A percentile compares a stretch with the other conserved stretches of the same genome.
Conservation (phyloP, 2,888 invertebrate genomes). For the Chloromyia formosa region DNA sequence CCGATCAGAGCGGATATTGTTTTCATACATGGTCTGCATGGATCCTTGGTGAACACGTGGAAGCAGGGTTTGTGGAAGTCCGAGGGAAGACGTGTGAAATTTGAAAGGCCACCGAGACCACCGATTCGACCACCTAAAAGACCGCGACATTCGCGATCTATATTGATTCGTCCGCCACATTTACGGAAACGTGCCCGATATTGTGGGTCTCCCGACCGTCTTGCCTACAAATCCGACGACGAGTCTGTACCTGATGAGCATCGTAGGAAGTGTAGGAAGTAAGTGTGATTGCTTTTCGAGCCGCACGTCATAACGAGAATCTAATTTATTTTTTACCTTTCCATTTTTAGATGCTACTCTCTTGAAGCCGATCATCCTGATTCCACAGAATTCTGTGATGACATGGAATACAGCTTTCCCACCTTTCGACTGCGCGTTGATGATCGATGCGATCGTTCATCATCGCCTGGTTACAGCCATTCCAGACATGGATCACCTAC, state of each 20-base stretch:
- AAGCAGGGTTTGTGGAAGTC: conserved; percentile 76
- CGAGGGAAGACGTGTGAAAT: conserved; percentile 60
- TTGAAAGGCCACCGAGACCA: conserved; percentile 61
- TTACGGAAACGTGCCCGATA: conserved; percentile 44
- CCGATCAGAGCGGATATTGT: conserved; percentile 73
- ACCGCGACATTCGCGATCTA: conserved; percentile 59
- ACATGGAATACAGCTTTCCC: conserved; percentile 61
- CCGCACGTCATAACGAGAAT: no score
- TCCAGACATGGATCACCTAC: not conserved
- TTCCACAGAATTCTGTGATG: conserved; percentile 58
- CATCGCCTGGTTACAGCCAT: not conserved
- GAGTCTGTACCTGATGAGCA: conserved; percentile 17
- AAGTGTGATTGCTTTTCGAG: not conserved
- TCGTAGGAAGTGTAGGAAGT: not conserved
- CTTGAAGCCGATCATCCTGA: conserved; percentile 58
- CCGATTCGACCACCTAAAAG: conserved; percentile 62
- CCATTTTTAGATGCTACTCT: conserved; percentile 52
- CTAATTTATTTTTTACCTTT: not conserved
- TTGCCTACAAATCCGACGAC: conserved; percentile 33
- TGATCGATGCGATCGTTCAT: conserved; percentile 53
- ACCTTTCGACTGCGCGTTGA: conserved; percentile 61
- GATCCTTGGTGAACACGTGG: conserved; percentile 84
- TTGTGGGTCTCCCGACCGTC: not conserved
- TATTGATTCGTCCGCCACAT: conserved; percentile 57
- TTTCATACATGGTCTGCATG: conserved; percentile 78